A percentile compares a stretch with the other conserved stretches of the same genome.
Conservation (phyloP, 2,113 vertebrate species). For the Chinchilla lanigera region DNA sequence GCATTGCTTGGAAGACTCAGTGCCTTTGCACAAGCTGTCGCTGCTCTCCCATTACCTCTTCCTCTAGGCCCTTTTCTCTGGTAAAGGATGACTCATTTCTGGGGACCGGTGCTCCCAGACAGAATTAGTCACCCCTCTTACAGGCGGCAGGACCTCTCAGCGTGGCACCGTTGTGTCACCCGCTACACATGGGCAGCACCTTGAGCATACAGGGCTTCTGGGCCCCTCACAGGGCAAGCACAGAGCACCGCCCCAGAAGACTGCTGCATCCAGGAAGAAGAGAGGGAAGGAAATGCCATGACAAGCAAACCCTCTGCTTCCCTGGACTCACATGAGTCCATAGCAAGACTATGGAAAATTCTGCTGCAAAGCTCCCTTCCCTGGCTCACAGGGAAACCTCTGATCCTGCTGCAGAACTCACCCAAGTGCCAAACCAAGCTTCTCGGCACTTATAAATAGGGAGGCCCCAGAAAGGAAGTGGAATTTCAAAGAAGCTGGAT, state of each 20-base stretch:
- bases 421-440: constrained; percentile 61
- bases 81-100: background rate
- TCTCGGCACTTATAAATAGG: constrained; percentile 69
- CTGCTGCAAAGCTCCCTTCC: constrained; percentile 50
- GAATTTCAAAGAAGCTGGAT: constrained; percentile 22
- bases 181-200: background rate
- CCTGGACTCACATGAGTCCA: background rate
- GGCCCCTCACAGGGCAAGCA: background rate
- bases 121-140: constrained; percentile 49
- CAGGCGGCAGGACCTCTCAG: background rate
- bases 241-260: background rate
- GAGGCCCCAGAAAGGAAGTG: constrained; percentile 49
- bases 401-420: constrained; percentile 54
- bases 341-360: constrained; percentile 69
- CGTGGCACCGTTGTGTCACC: background rate
- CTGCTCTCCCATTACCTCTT: background rate
- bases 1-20: constrained; percentile 44
- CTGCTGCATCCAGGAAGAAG: background rate
- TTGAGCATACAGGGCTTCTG: background rate
- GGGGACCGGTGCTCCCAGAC: background rate
- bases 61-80: background rate
- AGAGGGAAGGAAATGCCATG: constrained; percentile 17
- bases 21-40: constrained; percentile 52
- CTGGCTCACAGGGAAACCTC: constrained; percentile 65
- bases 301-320: background rate